phyloP scores from a whole-genome alignment of 2,888 invertebrate genomes.

The Schizaphis graminum region DNA sequence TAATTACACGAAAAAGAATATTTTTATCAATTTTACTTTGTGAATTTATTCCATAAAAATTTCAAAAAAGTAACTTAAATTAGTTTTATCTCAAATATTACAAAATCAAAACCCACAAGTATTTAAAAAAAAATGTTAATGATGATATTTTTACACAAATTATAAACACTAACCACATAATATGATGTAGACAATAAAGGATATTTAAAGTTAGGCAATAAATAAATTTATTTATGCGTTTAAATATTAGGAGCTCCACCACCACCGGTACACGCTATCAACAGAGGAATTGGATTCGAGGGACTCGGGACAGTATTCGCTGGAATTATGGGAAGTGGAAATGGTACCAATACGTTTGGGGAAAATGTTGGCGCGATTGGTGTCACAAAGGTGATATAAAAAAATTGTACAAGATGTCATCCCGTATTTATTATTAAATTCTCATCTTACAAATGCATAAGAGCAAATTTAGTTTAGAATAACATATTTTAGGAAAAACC shows the following conservation, averaged over 20 bases:
- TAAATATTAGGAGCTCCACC: constrained; percentile 78
- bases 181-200: neutral
- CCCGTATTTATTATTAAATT: neutral
- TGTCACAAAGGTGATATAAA: constrained; percentile 79
- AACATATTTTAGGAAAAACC: neutral
- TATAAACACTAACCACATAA: neutral
- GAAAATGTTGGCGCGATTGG: constrained; percentile 93
- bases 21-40: too few species aligned
- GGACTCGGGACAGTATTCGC: constrained; percentile 88
- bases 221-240: neutral
- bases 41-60: too few species aligned
- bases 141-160: neutral
- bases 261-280: constrained; percentile 88
- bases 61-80: too few species aligned
- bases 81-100: too few species aligned
- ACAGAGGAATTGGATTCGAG: constrained; percentile 87
- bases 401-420: neutral
- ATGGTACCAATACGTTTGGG: constrained; percentile 90
- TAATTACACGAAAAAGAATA: too few species aligned
- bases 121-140: too few species aligned
- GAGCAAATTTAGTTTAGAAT: neutral
- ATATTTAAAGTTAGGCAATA: neutral
- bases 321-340: constrained; percentile 88
- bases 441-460: neutral
- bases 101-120: too few species aligned